Evolutionary conservation across 2,888 invertebrate species (phyloP).

Genomic region (Erebia palarica): DNA sequence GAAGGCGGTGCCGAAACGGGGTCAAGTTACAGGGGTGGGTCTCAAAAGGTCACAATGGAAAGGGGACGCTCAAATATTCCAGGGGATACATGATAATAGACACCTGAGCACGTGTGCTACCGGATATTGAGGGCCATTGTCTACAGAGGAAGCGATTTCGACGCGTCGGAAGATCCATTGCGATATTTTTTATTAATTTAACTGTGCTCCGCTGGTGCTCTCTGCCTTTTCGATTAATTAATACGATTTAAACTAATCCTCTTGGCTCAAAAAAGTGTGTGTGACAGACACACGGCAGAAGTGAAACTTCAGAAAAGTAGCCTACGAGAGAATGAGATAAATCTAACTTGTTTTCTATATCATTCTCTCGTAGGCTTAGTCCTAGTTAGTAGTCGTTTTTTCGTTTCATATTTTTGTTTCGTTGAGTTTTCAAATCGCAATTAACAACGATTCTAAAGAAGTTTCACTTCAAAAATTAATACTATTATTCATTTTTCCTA

Average conservation of each 20-base stretch:
- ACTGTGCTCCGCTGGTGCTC: slow-evolving; percentile 12
- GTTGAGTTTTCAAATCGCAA: too few species aligned
- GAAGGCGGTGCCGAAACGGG: slow-evolving; percentile 70
- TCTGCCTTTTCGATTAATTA: not conserved
- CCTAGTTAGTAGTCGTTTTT: too few species aligned
- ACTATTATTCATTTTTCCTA: too few species aligned
- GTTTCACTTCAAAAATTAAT: too few species aligned
- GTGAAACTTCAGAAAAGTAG: too few species aligned
- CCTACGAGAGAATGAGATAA: too few species aligned
- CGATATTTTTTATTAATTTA: slow-evolving; percentile 57
- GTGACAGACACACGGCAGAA: too few species aligned
- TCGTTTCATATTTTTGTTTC: too few species aligned
- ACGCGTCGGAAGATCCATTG: slow-evolving; percentile 72
- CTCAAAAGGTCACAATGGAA: slow-evolving; percentile 60
- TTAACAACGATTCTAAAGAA: too few species aligned
- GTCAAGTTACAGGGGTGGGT: slow-evolving; percentile 78
- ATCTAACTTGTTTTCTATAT: too few species aligned
- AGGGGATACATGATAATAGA: slow-evolving; percentile 64
- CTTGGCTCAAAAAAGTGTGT: too few species aligned
- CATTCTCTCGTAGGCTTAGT: too few species aligned
- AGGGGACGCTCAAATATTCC: slow-evolving; percentile 52
- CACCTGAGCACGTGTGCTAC: slow-evolving; percentile 81
- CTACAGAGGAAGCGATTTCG: slow-evolving; percentile 78
- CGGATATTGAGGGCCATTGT: slow-evolving; percentile 78
- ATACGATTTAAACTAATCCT: not conserved